Percentiles rank a stretch among this genome's conserved stretches.
Evolutionary conservation across 2,113 vertebrate genomes (phyloP).

Genomic region (Rhinoptilus africanus): DNA sequence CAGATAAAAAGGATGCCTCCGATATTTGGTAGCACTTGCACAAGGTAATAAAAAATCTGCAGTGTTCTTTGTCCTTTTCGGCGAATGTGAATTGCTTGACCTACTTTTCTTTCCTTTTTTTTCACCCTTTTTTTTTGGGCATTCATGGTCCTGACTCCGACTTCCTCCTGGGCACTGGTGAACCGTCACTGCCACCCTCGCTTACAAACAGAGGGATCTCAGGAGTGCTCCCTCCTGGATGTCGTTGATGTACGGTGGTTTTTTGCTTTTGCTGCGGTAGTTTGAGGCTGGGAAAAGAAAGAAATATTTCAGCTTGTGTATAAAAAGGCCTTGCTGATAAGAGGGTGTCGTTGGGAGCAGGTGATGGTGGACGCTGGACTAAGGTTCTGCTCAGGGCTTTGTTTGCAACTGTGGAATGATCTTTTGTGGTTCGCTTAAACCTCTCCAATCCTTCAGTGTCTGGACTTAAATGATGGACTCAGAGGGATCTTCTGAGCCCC

Average conservation of each 20-base stretch:
- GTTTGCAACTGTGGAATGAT: neutral
- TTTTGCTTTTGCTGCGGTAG: neutral
- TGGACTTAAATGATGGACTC: neutral
- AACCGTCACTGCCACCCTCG: neutral
- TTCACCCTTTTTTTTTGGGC: accelerated
- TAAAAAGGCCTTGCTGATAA: neutral
- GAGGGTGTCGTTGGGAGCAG: neutral
- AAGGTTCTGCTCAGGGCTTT: neutral
- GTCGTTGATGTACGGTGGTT: neutral
- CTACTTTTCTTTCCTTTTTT: slow-evolving; percentile 21
- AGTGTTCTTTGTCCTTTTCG: slow-evolving; percentile 17
- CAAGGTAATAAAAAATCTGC: slow-evolving; percentile 31
- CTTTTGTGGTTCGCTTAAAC: neutral
- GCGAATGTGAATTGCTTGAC: slow-evolving; percentile 9
- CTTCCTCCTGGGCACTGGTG: neutral
- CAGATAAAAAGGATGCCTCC: slow-evolving; percentile 25
- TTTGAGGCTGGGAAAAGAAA: neutral
- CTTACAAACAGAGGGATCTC: neutral
- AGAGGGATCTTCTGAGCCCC: neutral
- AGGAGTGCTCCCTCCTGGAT: neutral
- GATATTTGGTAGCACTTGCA: slow-evolving; percentile 38
- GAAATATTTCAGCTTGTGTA: neutral
- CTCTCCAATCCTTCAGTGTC: neutral
- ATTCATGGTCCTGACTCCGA: neutral
- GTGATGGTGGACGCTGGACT: neutral